Conservation (phyloP, 2,797 vertebrate species). For the Parauchenoglanis ngamensis region DNA sequence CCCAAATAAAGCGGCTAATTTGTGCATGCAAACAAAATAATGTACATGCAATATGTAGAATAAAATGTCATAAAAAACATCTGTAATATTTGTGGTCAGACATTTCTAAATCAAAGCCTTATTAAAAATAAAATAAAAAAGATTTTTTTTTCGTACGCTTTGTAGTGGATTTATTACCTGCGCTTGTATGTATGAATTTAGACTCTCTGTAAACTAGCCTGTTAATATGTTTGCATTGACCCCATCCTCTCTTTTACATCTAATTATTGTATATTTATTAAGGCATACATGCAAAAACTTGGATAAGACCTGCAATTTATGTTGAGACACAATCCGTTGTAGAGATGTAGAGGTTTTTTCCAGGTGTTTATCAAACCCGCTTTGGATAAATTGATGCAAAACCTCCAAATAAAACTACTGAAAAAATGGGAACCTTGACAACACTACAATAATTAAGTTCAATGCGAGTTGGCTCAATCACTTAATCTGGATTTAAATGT, state of each 20-base stretch:
- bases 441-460: neutral
- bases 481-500: neutral
- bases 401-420: neutral
- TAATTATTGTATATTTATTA: neutral
- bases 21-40: neutral
- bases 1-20: neutral
- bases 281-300: neutral
- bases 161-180: neutral
- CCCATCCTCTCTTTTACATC: neutral
- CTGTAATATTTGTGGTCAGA: too few relatives aligned
- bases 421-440: neutral
- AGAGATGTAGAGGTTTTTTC: neutral
- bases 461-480: too few relatives aligned
- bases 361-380: neutral
- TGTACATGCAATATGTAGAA: neutral
- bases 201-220: neutral
- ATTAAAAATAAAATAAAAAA: neutral
- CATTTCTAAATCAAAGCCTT: neutral
- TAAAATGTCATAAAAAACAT: neutral
- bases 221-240: neutral
- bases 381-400: neutral
- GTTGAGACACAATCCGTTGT: neutral
- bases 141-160: neutral
- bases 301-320: neutral
- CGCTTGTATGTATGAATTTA: neutral